Percentiles rank a stretch among this genome's conserved stretches.
Conservation (phyloP, 2,113 vertebrate species). For the Zootoca vivipara region DNA sequence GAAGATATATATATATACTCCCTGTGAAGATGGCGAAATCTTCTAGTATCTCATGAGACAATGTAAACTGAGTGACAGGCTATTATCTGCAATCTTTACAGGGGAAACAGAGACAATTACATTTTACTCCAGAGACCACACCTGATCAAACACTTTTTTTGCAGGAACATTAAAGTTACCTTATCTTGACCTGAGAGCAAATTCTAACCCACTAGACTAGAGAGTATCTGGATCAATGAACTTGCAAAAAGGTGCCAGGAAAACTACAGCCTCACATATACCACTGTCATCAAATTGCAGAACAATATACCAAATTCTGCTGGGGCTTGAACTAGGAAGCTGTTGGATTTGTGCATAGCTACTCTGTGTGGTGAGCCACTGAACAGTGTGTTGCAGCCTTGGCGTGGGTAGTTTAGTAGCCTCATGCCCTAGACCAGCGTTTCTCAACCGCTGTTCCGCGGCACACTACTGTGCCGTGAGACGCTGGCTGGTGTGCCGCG, state of each 20-base stretch:
- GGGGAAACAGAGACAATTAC: constrained; percentile 5
- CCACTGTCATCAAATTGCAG: neutral
- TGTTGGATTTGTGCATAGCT: neutral
- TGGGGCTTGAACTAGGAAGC: neutral
- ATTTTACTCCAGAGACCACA: neutral
- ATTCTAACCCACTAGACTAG: neutral
- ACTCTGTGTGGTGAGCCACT: neutral
- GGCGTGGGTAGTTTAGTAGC: neutral
- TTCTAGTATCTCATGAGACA: constrained; percentile 13
- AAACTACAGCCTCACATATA: neutral
- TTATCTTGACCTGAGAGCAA: neutral
- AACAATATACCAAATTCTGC: neutral
- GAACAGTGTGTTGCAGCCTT: neutral
- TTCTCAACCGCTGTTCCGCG: no score
- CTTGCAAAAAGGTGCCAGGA: neutral
- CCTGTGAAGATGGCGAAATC: neutral
- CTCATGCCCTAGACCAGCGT: neutral
- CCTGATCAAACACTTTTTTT: neutral
- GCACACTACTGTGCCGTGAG: no score
- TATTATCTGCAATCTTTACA: constrained; percentile 22
- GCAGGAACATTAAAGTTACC: neutral
- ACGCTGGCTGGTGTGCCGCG: no score
- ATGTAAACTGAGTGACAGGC: neutral
- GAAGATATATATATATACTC: neutral
- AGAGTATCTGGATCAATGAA: neutral